Percentiles rank a stretch among this genome's conserved stretches.
Evolutionary conservation across 2,888 invertebrate species (phyloP).

Genomic region (Eupsilia transversa): DNA sequence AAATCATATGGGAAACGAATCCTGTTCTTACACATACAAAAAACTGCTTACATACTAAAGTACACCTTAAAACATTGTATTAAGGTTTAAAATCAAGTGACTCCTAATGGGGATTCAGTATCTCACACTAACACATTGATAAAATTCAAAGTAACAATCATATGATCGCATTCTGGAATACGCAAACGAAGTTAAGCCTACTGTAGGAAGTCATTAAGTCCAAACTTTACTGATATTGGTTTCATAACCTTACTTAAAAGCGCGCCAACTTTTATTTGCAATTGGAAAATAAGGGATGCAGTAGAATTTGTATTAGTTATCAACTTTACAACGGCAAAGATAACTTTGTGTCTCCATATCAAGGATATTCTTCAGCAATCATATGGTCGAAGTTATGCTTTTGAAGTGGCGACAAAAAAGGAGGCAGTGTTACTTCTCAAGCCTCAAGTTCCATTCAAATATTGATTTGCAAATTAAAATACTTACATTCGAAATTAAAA

Average conservation of each 20-base stretch:
- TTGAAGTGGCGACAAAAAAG: conserved; percentile 52
- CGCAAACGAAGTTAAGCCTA: conserved; percentile 58
- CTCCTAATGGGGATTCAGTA: conserved; percentile 68
- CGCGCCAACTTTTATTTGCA: conserved; percentile 62
- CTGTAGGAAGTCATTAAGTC: accelerated
- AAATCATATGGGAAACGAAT: conserved; percentile 88
- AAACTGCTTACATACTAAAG: conserved; percentile 45
- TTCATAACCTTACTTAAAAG: conserved; percentile 55
- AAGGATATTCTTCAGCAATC: conserved; percentile 67
- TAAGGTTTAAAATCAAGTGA: conserved; percentile 63
- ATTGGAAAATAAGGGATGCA: conserved; percentile 33
- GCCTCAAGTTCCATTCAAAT: conserved; percentile 32
- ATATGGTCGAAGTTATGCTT: conserved; percentile 58
- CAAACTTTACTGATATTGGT: conserved; percentile 39
- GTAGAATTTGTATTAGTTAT: conserved; percentile 43
- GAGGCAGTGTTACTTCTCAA: conserved; percentile 31
- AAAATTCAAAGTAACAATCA: conserved; percentile 83
- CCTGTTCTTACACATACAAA: conserved; percentile 78
- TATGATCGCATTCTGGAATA: conserved; percentile 74
- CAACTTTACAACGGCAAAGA: conserved; percentile 28
- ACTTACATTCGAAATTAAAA: conserved; percentile 1
- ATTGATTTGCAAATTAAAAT: conserved; percentile 40
- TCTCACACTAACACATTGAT: conserved; percentile 75
- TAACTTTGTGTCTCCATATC: conserved; percentile 58
- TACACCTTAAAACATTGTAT: accelerated